Evolutionary conservation across 2,113 vertebrate species (phyloP).

Genomic region (Psilopsiagon aymara): DNA sequence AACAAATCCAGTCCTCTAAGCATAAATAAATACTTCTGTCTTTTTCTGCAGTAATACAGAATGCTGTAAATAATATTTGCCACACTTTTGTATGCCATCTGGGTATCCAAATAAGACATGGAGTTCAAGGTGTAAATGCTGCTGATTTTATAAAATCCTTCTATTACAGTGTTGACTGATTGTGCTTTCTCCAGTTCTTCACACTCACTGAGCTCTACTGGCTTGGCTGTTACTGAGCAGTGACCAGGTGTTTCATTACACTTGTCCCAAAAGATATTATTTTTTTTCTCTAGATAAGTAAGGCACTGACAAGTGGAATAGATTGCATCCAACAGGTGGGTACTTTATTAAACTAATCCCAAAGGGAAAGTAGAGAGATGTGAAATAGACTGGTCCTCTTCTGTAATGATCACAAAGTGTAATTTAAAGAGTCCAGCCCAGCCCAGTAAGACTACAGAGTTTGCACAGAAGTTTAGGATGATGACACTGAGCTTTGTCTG

Average conservation of each 20-base stretch:
- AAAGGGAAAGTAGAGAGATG: not conserved
- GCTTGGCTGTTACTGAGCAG: not conserved
- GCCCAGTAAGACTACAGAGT: not conserved
- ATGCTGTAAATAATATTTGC: not conserved
- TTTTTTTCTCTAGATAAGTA: not conserved
- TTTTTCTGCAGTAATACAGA: not conserved
- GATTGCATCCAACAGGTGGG: not conserved
- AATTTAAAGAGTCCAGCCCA: not conserved
- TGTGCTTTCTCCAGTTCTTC: not conserved
- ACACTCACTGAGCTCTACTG: not conserved
- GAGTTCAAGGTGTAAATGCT: not conserved
- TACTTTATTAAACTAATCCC: not conserved
- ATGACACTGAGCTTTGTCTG: not conserved
- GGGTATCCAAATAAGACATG: not conserved
- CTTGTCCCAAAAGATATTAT: not conserved
- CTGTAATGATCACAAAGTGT: not conserved
- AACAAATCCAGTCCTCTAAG: not conserved
- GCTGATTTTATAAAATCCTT: not conserved
- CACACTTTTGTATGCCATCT: not conserved
- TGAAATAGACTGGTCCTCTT: not conserved
- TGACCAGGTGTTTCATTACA: constrained; percentile 31
- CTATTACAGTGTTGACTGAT: not conserved
- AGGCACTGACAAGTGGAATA: not conserved
- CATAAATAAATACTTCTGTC: not conserved
- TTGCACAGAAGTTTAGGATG: not conserved